phyloP scores from a whole-genome alignment of 2,888 invertebrate genomes.

The Drosophila algonquin region DNA sequence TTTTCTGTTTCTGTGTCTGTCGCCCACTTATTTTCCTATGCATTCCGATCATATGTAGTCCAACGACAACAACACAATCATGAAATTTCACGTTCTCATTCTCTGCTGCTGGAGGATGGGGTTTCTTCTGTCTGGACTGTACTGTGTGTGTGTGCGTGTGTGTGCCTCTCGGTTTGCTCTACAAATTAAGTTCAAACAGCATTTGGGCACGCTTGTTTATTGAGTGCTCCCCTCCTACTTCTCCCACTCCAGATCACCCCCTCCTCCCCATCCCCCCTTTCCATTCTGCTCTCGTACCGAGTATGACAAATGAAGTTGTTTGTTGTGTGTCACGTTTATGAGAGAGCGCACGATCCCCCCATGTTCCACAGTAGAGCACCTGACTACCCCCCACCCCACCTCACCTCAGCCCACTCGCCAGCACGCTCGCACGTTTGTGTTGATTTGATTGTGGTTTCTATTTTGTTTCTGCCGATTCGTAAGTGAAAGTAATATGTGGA shows the following conservation, averaged over 20 bases:
- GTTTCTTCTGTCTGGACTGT: conserved; percentile 26
- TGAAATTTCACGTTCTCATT: conserved; percentile 33
- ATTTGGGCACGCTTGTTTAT: conserved; percentile 62
- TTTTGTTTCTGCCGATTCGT: conserved; percentile 72
- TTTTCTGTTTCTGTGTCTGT: conserved; percentile 12
- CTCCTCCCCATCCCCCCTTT: not conserved
- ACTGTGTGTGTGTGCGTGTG: not conserved
- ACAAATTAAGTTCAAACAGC: conserved; percentile 64
- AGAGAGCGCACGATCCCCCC: conserved; percentile 59
- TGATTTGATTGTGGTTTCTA: conserved; percentile 66
- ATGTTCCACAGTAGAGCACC: conserved; percentile 2
- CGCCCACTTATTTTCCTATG: conserved; percentile 45
- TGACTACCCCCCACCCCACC: not conserved
- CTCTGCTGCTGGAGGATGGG: not conserved
- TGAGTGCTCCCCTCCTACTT: conserved; percentile 5
- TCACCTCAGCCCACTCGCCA: conserved; percentile 22
- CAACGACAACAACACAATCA: conserved; percentile 28
- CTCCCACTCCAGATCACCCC: conserved; percentile 9
- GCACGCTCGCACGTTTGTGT: conserved; percentile 37
- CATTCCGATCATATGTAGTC: conserved; percentile 44
- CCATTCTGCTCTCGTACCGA: conserved; percentile 31
- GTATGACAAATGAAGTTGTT: conserved; percentile 68
- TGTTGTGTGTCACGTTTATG: conserved; percentile 72
- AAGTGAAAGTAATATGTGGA: conserved; percentile 66
- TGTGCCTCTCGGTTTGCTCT: conserved; percentile 30